phyloP scores from a whole-genome alignment of 2,888 invertebrate species.

The Idaea biselata region DNA sequence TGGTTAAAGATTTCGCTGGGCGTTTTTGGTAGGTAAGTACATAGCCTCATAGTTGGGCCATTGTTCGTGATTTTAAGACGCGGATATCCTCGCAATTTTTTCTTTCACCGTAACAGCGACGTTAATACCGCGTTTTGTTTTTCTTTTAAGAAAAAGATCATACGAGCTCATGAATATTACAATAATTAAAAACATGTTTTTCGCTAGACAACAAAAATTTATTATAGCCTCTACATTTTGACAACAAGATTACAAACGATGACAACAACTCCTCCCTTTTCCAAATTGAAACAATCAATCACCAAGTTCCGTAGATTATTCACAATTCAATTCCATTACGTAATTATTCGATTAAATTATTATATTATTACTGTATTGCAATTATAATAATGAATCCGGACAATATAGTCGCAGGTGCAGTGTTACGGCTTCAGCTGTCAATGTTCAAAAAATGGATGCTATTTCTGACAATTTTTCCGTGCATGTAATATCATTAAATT shows the following conservation, averaged over 20 bases:
- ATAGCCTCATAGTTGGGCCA: no score
- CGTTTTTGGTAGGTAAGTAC: no score
- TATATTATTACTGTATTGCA: neutral
- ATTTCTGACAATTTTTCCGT: neutral
- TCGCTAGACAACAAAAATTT: no score
- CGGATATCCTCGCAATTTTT: no score
- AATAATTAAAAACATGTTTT: no score
- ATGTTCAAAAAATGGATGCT: neutral
- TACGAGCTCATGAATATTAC: no score
- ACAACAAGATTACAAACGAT: neutral
- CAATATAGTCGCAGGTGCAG: neutral
- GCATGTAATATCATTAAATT: neutral
- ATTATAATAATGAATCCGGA: neutral
- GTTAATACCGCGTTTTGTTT: no score
- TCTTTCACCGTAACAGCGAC: no score
- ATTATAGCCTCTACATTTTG: neutral
- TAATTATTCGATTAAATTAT: conserved; percentile 36
- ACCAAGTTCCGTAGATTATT: neutral
- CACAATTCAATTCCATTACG: conserved; percentile 33
- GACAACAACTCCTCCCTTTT: neutral
- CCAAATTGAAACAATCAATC: neutral
- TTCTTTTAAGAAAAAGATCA: no score
- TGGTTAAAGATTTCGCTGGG: no score
- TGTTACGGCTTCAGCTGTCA: no score
- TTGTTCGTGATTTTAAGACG: no score